Conservation (phyloP, 2,888 invertebrate species). For the Torymus texanus region DNA sequence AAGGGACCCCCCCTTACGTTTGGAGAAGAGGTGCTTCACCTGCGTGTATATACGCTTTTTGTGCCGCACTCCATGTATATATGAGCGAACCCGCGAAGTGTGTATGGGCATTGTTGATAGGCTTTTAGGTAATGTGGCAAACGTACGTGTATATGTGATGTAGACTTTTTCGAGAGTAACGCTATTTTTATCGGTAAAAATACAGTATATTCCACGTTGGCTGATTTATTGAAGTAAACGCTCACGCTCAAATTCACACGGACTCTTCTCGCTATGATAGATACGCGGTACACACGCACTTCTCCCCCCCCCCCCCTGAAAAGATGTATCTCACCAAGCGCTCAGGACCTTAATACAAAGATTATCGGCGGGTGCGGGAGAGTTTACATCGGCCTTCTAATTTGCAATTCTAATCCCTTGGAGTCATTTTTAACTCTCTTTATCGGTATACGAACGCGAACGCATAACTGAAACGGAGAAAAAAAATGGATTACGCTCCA, state of each 20-base stretch:
- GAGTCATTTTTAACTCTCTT: slow-evolving; percentile 49
- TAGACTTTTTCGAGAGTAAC: no score
- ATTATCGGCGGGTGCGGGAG: slow-evolving; percentile 19
- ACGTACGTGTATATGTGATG: neutral
- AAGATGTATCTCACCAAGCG: slow-evolving; percentile 26
- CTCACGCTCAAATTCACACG: no score
- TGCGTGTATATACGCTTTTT: neutral
- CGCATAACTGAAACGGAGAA: slow-evolving; percentile 53
- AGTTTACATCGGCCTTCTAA: slow-evolving; percentile 16
- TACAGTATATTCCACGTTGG: no score
- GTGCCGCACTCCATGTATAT: neutral
- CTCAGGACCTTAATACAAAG: slow-evolving; percentile 12
- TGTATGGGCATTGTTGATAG: slow-evolving; percentile 20
- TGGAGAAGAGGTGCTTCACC: no score
- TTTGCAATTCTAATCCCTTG: slow-evolving; percentile 46
- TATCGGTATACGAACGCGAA: slow-evolving; percentile 15
- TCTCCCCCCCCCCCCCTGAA: neutral
- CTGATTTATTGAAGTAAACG: no score
- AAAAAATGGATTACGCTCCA: slow-evolving; percentile 55
- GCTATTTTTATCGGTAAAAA: no score
- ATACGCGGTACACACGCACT: neutral
- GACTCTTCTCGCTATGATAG: neutral
- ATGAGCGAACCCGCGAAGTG: neutral
- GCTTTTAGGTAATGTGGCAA: slow-evolving; percentile 18
- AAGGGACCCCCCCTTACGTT: no score